These are phyloP conservation scores for Aspidiotus destructor DNA, from an alignment of 2,888 invertebrate species.

Conservation along the genomic window DNA sequence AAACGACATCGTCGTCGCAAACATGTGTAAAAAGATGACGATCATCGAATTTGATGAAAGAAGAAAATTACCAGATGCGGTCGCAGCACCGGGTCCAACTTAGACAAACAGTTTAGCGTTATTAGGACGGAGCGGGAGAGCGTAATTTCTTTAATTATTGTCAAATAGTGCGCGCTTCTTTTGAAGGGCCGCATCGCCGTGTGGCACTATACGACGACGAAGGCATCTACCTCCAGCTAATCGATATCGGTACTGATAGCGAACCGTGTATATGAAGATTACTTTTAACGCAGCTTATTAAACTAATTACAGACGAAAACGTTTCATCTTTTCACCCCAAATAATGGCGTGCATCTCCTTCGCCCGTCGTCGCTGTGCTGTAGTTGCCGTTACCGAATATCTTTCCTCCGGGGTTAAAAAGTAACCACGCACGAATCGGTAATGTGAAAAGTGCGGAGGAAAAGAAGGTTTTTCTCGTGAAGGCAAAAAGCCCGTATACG, in stretches of 20 bases:
- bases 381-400: neutral
- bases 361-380: neutral
- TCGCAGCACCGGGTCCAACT: no score
- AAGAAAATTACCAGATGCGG: no score
- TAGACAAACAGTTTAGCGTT: no score
- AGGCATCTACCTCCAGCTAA: no score
- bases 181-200: no score
- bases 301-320: slow-evolving; percentile 29
- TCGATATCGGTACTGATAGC: slow-evolving; percentile 8
- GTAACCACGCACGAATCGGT: slow-evolving; percentile 26
- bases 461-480: slow-evolving; percentile 13
- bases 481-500: neutral
- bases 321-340: slow-evolving; percentile 25
- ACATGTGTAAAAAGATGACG: neutral
- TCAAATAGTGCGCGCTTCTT: no score
- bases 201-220: no score
- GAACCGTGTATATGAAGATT: slow-evolving; percentile 17
- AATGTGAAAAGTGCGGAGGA: slow-evolving; percentile 27
- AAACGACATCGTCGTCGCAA: neutral
- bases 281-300: slow-evolving; percentile 27
- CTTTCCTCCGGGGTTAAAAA: slow-evolving; percentile 7
- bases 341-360: slow-evolving; percentile 2
- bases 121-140: no score
- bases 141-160: no score
- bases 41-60: neutral